Evolutionary conservation across 1,140 invertebrate species (phyloP).

Genomic region (Bicyclus anynana): DNA sequence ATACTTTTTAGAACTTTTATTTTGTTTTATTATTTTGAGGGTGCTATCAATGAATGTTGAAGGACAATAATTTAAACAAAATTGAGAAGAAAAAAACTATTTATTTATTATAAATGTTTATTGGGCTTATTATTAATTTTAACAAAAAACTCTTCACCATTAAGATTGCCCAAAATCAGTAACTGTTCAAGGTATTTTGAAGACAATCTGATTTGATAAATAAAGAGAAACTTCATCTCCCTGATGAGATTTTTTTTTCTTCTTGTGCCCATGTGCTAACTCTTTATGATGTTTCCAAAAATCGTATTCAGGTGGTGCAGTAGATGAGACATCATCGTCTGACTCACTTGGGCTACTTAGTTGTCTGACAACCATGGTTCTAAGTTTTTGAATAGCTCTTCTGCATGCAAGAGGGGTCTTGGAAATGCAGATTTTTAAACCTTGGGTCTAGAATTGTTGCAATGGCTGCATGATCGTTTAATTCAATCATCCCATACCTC

Average conservation of each 20-base stretch:
- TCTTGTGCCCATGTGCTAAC: constrained; percentile 30
- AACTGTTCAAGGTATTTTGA: constrained; percentile 26
- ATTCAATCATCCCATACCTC: constrained; percentile 28
- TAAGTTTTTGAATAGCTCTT: constrained; percentile 27
- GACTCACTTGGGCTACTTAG: constrained; percentile 33
- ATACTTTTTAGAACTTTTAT: constrained; percentile 12
- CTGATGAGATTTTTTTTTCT: constrained; percentile 31
- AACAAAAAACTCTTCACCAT: constrained; percentile 25
- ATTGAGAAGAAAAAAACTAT: constrained; percentile 5
- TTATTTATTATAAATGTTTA: not conserved
- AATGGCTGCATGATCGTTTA: constrained; percentile 27
- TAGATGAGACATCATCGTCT: constrained; percentile 33
- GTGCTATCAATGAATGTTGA: constrained; percentile 8
- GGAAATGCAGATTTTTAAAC: constrained; percentile 33
- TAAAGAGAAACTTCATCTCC: constrained; percentile 33
- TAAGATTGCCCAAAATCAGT: constrained; percentile 21
- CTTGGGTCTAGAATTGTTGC: constrained; percentile 27
- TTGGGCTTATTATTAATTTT: constrained; percentile 6
- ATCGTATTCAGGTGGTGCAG: constrained; percentile 32
- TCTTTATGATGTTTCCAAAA: constrained; percentile 33
- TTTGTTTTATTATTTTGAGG: constrained; percentile 15
- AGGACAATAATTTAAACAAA: constrained; percentile 8
- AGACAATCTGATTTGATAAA: constrained; percentile 29
- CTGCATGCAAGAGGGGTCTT: constrained; percentile 29
- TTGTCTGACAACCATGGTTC: constrained; percentile 30